Base-by-base conservation (phyloP, 2,888 invertebrate species). In the Phaonia tiefii region DNA sequence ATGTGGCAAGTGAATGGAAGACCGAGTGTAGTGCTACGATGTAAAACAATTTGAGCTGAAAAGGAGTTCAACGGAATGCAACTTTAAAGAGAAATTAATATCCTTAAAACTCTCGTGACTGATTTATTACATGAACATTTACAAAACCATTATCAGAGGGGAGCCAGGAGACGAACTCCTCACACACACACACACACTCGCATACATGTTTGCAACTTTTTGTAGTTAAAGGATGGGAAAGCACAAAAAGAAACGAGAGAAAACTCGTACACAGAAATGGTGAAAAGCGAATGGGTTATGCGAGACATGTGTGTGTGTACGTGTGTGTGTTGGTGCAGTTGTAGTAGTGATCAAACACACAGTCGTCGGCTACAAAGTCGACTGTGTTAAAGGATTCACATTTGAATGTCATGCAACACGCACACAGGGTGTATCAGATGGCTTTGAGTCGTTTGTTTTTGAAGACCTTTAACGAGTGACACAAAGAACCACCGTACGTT, bases 111-210 rank as follows among this genome's bases (percentile, higher is more conserved):
- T 86, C 85, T 85, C 85, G 84, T 86, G 86, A 86, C 86, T 87
- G 86, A 87, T 87, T 87, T 87, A 87, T 87, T 86, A 85, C 86
- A 86, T 84, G 86, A 85, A 84, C 86, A 86, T 86, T 86, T 86
- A 86, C 86, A 85, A 86, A 86, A 82, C 86, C 86, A 87, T 87
- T 87, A 86, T 86, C 85, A 85, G 44, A 66, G 22, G 31, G 65
- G 63, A 75, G 13, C 67, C 13, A 8, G 39, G 63, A 58, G 65
- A 22, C 25, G 26, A 15, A 7, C 2, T 44, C 42, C n/a, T 10
- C 37, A 1, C 46, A 67, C 39, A 73, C 63, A 56, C 37, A 49
- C 56, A 15, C 66, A 71, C 49, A 49, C 15, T 74, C n/a, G 58
- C 58, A n/a, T 26, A 44, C 49, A 67, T 67, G 25, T 76, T 76